Evolutionary conservation across 1,140 invertebrate species (phyloP), one percentile per base, ranked within the genome.

Genomic region (Papilio helenus): DNA sequence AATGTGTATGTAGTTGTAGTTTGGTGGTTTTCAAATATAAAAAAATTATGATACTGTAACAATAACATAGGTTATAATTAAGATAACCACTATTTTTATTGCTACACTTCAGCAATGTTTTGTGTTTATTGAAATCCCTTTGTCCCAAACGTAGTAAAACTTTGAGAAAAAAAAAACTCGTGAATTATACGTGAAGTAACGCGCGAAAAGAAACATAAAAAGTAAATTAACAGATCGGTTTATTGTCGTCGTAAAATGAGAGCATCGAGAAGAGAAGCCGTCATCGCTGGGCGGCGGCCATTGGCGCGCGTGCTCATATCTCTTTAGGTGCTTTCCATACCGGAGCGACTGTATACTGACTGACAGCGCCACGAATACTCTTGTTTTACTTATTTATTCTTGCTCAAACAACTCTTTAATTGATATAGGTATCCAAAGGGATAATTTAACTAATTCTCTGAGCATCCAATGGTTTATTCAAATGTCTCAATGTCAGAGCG

Each of bases 201-300:
- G 61, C 61, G 61, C 61, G 61, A 68, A 29, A 26, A 68, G 23
- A 68, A 68, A 68, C 61, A 68, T 68, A 68, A 68, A 68, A 68
- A 68, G 26, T 68, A 68, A 68, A 68, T 68, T 68, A 68, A 68
- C 61, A 68, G 61, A 68, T 68, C 61, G 26, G 61, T 68, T 68
- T 68, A 68, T 29, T 68, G 61, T 68, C 14, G 61, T 68, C 61
- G 16, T 68, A 68, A 68, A 68, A 2, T 68, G 26, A 29, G 26
- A 34, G 26, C 61, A 14, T 29, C 26, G 26, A 65, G 61, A 65
- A 16, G 23, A 29, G 26, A 29, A 7, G 23, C 12, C 61, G 26
- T 65, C 61, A 29, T 68, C 26, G 61, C 26, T 14, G 61, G 1
- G 20, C 58, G 58, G 3, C 10, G 23, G 12, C 26, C 20, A 12